A percentile compares a stretch with the other conserved stretches of the same genome.
Conservation (phyloP, 1,140 invertebrate genomes). For the Carposina sasakii region DNA sequence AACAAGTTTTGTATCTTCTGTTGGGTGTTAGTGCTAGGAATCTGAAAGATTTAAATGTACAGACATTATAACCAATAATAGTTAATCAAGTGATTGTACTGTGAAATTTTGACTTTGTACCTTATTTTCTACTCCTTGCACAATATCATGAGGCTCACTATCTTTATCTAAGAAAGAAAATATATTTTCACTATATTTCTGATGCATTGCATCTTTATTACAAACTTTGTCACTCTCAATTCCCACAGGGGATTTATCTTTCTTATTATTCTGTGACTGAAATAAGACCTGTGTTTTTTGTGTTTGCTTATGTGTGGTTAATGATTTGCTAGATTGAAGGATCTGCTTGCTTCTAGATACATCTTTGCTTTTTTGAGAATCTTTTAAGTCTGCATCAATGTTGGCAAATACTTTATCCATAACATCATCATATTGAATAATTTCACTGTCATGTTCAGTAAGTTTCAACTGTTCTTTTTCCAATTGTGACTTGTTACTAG, state of each 20-base stretch:
- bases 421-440: constrained; percentile 45
- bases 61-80: not conserved
- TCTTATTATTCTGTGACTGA: not conserved
- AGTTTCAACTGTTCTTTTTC: constrained; percentile 13
- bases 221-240: too few species aligned
- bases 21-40: constrained; percentile 13
- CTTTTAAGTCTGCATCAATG: constrained; percentile 50
- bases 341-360: not conserved
- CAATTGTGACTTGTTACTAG: constrained; percentile 1
- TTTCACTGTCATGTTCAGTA: constrained; percentile 34
- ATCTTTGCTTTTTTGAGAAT: constrained; percentile 11
- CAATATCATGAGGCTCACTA: constrained; percentile 10
- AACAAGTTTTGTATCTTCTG: constrained; percentile 22
- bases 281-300: not conserved
- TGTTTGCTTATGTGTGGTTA: not conserved
- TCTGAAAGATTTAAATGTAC: constrained; percentile 7
- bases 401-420: constrained; percentile 56
- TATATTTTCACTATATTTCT: constrained; percentile 51
- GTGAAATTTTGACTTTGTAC: not conserved
- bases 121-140: not conserved
- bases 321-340: not conserved
- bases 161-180: constrained; percentile 47
- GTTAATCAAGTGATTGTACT: not conserved
- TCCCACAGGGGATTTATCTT: too few species aligned
- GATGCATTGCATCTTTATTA: not conserved